Evolutionary conservation across 1,140 invertebrate genomes (phyloP), one percentile per base, ranked within the genome.

Genomic region (Rhynchophorus ferrugineus): DNA sequence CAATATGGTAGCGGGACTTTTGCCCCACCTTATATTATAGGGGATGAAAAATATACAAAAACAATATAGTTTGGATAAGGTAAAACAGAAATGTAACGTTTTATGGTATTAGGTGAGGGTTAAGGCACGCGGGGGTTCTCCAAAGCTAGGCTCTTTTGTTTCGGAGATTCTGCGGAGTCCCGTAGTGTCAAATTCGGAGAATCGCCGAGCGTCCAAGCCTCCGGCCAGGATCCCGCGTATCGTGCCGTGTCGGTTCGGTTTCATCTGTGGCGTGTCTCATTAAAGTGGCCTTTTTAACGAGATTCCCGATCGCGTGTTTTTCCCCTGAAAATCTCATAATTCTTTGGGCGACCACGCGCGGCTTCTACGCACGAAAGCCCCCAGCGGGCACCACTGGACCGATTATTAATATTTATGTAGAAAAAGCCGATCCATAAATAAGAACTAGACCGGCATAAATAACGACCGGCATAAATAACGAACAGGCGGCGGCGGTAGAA

Each of bases 381-480:
- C 24, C 24, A 29, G 24, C 24, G 24, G 24, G 24, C 24, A 29
- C 24, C 24, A 29, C 24, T 29, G 11, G 2, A 35, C 33, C n/a
- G 11, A 45, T 45, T 17, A 17, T 45, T 45, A 45, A 17, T 45
- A 45, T 45, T 45, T 17, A 45, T 16, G 19, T 29, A 45, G 9
- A 45, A 45, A 45, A 45, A 35, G n/a, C 44, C 7, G 13, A 45
- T 34, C 44, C 24, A 45, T 45, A 45, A 45, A 45, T 45, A 33
- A 17, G 20, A 45, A 45, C 33, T 45, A 45, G 44, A 45, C 7
- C 19, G 21, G 13, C 19, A 33, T 45, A 45, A 45, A 45, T 45
- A 45, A 29, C 5, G 21, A 8, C 7, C 19, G 21, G 13, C 19
- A 33, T 45, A 45, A 45, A 45, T 45, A 45, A 29, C 5, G 21